phyloP scores from a whole-genome alignment of 2,113 vertebrate species.

The Aegypius monachus region DNA sequence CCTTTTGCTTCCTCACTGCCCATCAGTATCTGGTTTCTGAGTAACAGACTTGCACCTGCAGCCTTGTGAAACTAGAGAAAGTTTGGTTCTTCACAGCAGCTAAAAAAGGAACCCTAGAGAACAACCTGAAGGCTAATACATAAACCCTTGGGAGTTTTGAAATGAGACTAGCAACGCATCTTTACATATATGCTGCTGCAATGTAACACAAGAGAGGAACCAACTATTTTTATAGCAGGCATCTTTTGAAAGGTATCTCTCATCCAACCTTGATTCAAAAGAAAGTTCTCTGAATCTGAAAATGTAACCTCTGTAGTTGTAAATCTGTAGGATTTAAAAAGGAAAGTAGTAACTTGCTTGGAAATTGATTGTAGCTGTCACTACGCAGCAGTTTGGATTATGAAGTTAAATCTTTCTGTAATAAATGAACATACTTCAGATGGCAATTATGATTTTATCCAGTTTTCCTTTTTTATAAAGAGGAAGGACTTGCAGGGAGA shows the following conservation, averaged over 20 bases:
- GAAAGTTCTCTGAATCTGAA: not conserved
- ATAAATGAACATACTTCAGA: not conserved
- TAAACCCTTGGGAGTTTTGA: not conserved
- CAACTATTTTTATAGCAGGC: not conserved
- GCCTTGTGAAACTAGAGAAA: not conserved
- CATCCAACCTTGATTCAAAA: not conserved
- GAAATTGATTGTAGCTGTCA: not conserved
- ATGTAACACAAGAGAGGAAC: not conserved
- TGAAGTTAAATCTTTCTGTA: not conserved
- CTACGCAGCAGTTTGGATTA: not conserved
- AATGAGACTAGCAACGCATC: not conserved
- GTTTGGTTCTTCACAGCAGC: not conserved
- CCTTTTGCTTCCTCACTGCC: not conserved
- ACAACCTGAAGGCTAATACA: not conserved
- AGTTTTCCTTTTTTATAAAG: not conserved
- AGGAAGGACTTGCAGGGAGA: not conserved
- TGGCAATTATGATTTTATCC: not conserved
- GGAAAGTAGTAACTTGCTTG: not conserved
- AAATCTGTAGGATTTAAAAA: not conserved
- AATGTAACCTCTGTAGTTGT: not conserved
- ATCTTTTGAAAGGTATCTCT: not conserved
- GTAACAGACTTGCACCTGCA: conserved; percentile 6
- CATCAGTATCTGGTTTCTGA: not conserved
- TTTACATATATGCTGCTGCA: not conserved
- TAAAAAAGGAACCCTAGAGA: not conserved